phyloP scores from a whole-genome alignment of 2,113 vertebrate species.

The Hipposideros armiger region DNA sequence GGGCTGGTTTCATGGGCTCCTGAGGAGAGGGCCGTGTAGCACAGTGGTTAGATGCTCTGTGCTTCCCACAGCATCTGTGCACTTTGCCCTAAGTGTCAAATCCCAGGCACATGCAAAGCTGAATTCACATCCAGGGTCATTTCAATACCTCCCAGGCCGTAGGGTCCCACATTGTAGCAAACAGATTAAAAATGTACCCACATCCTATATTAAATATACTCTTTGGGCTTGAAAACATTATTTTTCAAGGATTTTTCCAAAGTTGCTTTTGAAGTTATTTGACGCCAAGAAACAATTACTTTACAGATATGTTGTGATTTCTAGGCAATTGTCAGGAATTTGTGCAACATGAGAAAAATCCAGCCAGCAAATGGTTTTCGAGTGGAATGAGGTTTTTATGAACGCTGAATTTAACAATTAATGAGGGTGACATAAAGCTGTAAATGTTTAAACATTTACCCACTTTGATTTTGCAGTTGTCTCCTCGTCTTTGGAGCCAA shows the following conservation, averaged over 20 bases:
- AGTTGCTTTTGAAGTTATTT: conserved; percentile 27
- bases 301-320: conserved; percentile 14
- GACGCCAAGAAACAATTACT: not conserved
- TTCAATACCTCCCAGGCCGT: not conserved
- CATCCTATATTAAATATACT: not conserved
- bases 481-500: not conserved
- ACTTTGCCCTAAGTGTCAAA: too few relatives aligned
- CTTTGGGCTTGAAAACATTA: not conserved
- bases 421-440: not conserved
- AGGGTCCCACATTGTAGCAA: not conserved
- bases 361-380: not conserved
- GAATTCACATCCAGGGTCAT: not conserved
- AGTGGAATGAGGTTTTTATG: not conserved
- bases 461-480: not conserved
- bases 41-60: not conserved
- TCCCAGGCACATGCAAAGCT: not conserved
- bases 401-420: conserved; percentile 16
- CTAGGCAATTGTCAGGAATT: not conserved
- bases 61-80: not conserved
- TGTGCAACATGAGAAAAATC: not conserved
- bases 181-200: not conserved
- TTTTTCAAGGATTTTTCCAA: conserved; percentile 10
- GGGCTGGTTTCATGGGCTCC: not conserved
- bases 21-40: accelerated
- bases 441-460: not conserved